Base-by-base conservation (phyloP, 64 coral and sea anemone species). In the Cladopsammia gracilis region DNA sequence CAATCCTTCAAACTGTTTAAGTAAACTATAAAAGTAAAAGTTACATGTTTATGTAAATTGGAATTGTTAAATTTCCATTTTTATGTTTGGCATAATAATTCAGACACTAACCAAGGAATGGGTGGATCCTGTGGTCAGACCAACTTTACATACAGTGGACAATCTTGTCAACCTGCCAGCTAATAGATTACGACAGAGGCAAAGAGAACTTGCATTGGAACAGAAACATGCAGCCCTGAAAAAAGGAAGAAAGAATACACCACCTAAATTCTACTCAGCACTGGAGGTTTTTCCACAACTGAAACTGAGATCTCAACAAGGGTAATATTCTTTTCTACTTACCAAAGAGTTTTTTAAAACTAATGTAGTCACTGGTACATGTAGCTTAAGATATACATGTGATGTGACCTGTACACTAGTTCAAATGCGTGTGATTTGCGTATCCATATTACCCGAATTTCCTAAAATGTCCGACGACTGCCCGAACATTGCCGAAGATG, bases 101-200 rank as follows among this genome's bases (percentile, higher is more conserved):
- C 26, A 62, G 70, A 45, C 47, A 23, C 70, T 74, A 11, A 48
- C 58, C 7, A 97, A 94, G 56, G 95, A 90, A 73, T 97, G 95
- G 95, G 49, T 97, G 4, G 95, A 97, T 64, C 95, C 95, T 58
- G 73, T 97, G 51, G 19, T 94, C 12, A 92, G 95, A 10, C 95
- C 95, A 64, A 79, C 75, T 79, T 43, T 50, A 49, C 25, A 52
- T 14, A n/a, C n/a, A n/a, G 25, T 69, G 44, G 26, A 52, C 68
- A 50, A 86, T 10, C 62, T 67, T 14, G 13, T 26, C 20, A 84
- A 87, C 73, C 58, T 97, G 1, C 95, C 95, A 65, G 95, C 95
- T 20, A 97, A 97, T 64, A 71, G 61, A 76, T 48, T 97, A 47
- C 86, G 88, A 68, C 64, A 86, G 26, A 87, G 60, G 18, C 95